A percentile compares a stretch with the other conserved stretches of the same genome.
phyloP scores from a whole-genome alignment of 2,113 vertebrate species.

The Chelonoidis abingdonii region DNA sequence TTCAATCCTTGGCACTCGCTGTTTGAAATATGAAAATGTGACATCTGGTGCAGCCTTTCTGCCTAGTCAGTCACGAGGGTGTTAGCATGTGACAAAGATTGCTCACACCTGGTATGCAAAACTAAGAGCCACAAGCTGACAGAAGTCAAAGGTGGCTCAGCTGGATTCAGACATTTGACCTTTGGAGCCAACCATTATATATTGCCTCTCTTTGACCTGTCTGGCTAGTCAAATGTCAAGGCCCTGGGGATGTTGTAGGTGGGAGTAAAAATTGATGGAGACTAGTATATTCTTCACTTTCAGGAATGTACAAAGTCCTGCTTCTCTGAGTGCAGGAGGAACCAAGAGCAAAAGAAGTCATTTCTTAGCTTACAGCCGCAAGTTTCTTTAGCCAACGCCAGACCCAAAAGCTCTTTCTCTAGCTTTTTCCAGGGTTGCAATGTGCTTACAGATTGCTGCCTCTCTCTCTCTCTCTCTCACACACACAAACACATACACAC shows the following conservation, averaged over 20 bases:
- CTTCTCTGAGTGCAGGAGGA: not conserved
- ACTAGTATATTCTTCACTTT: not conserved
- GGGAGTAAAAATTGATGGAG: not conserved
- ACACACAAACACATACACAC: too few species aligned
- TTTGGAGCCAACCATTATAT: not conserved
- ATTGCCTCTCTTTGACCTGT: not conserved
- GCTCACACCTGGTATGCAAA: constrained; percentile 9
- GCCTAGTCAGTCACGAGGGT: not conserved
- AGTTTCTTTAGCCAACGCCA: not conserved
- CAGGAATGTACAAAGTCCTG: not conserved
- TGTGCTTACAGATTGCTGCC: not conserved
- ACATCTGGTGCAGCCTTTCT: not conserved
- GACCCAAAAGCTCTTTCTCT: not conserved
- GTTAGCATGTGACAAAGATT: not conserved
- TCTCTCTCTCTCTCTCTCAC: too few species aligned
- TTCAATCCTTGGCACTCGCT: not conserved
- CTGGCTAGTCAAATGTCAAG: not conserved
- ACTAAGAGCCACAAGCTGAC: not conserved
- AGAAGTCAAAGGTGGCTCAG: not conserved
- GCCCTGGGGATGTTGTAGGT: not conserved
- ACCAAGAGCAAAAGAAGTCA: not conserved
- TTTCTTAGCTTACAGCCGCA: not conserved
- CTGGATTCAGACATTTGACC: not conserved
- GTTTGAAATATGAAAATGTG: not conserved
- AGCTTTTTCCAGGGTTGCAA: not conserved